phyloP scores from a whole-genome alignment of 2,888 invertebrate genomes.

The Priocnemis perturbator region DNA sequence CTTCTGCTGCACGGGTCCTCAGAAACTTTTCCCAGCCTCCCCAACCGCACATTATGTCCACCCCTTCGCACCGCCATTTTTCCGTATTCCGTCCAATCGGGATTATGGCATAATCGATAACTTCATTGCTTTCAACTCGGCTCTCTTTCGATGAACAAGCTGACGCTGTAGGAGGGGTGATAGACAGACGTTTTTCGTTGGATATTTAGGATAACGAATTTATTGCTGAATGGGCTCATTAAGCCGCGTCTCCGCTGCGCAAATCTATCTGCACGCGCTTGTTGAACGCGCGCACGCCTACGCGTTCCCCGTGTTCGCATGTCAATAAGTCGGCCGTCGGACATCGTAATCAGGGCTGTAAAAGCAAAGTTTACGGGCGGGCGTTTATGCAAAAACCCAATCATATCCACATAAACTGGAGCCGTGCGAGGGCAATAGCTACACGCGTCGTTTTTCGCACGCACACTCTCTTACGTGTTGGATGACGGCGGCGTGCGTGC shows the following conservation, averaged over 20 bases:
- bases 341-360: slow-evolving; percentile 50
- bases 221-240: neutral
- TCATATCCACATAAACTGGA: slow-evolving; percentile 43
- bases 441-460: neutral
- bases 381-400: slow-evolving; percentile 51
- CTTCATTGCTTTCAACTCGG: no score
- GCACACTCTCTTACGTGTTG: neutral
- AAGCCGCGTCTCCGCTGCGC: neutral
- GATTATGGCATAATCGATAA: no score
- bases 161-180: no score
- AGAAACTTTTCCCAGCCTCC: neutral
- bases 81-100: no score
- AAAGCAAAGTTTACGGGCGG: slow-evolving; percentile 48
- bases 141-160: no score
- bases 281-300: neutral
- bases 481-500: no score
- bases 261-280: neutral
- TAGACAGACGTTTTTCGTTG: no score
- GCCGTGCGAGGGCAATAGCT: slow-evolving; percentile 26
- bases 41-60: neutral
- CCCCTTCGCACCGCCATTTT: no score
- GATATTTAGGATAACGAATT: no score
- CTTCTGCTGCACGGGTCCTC: neutral
- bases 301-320: neutral
- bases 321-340: slow-evolving; percentile 23